Conservation (phyloP, 1,140 invertebrate genomes). For the Brachionus paranguensis region DNA sequence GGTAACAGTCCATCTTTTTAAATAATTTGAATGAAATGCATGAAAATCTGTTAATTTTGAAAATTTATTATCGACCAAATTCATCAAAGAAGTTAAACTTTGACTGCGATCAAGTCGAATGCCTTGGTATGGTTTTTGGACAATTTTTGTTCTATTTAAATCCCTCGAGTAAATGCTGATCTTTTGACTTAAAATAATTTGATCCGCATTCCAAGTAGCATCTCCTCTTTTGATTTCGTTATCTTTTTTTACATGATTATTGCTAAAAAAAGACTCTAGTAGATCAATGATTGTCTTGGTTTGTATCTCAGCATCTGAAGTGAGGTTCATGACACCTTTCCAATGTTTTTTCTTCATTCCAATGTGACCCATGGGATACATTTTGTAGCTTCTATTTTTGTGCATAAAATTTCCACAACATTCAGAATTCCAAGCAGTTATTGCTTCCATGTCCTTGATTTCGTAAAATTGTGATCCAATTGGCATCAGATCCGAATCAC, state of each 20-base stretch:
- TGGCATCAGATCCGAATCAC: conserved; percentile 15
- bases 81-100: neutral
- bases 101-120: neutral
- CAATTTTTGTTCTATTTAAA: neutral
- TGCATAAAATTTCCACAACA: conserved; percentile 42
- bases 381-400: conserved; percentile 24
- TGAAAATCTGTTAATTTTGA: neutral
- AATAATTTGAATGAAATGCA: neutral
- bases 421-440: conserved; percentile 18
- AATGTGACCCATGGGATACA: conserved; percentile 42
- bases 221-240: neutral
- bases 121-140: neutral
- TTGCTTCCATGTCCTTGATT: neutral
- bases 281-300: neutral
- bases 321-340: neutral
- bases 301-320: neutral
- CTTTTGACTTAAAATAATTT: conserved; percentile 11
- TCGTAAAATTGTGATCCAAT: neutral
- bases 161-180: neutral
- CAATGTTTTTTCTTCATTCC: conserved; percentile 40
- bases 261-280: neutral
- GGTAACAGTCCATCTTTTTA: neutral
- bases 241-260: neutral
- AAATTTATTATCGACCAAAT: neutral
- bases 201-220: neutral